A percentile compares a stretch with the other conserved stretches of the same genome.
Conservation (phyloP, 1,140 invertebrate genomes). For the Hylaeus anthracinus region DNA sequence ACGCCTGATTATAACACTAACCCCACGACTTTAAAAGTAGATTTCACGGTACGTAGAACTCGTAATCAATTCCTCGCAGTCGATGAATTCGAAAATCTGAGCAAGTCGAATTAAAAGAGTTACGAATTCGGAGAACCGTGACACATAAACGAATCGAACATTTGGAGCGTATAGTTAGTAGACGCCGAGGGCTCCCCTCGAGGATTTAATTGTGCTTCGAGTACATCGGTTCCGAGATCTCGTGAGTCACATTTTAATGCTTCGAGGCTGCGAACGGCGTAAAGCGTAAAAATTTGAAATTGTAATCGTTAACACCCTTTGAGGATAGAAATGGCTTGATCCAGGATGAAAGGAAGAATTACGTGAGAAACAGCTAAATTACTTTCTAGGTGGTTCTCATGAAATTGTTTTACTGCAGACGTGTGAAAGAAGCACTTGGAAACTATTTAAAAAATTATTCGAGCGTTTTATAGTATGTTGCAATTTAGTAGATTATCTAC, state of each 20-base stretch:
- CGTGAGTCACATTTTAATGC: constrained; percentile 45
- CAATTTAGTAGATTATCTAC: too few species aligned
- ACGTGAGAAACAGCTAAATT: not conserved
- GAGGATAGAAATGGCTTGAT: not conserved
- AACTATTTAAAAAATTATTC: too few species aligned
- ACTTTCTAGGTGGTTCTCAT: too few species aligned
- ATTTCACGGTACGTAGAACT: too few species aligned
- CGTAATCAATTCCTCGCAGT: too few species aligned
- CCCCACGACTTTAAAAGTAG: too few species aligned
- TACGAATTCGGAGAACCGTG: not conserved
- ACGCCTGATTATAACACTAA: too few species aligned
- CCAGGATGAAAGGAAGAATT: constrained; percentile 3
- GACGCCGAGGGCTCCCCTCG: constrained; percentile 16
- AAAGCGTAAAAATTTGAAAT: constrained; percentile 29
- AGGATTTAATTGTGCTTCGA: constrained; percentile 41
- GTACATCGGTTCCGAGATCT: constrained; percentile 41
- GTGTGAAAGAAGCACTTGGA: too few species aligned
- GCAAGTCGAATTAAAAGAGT: not conserved
- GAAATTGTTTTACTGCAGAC: too few species aligned
- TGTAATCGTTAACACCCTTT: constrained; percentile 27
- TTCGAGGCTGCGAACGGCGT: constrained; percentile 2
- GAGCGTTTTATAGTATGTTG: too few species aligned
- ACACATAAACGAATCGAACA: constrained; percentile 39
- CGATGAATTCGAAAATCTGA: not conserved
- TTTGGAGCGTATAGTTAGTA: constrained; percentile 20